A percentile compares a stretch with the other conserved stretches of the same genome.
These are phyloP conservation scores for Carcina quercana DNA, from an alignment of 2,888 invertebrate species.

Conservation along the genomic window DNA sequence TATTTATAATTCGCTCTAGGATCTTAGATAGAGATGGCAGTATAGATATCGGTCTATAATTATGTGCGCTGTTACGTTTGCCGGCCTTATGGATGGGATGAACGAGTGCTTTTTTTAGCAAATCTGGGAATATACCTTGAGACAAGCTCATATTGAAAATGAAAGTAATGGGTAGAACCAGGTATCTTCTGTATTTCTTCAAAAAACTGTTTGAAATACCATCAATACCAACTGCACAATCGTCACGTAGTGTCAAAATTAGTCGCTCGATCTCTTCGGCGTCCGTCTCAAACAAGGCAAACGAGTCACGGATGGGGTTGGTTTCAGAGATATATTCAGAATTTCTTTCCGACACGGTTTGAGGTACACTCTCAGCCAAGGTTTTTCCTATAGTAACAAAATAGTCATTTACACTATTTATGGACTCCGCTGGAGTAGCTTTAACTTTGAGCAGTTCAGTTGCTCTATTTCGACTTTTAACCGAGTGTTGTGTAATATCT, in stretches of 20 bases:
- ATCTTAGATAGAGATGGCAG: background rate
- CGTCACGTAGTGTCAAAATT: background rate
- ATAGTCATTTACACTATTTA: too few relatives aligned
- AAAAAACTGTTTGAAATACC: background rate
- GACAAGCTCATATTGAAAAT: background rate
- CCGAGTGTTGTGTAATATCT: too few relatives aligned
- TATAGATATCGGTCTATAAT: slow-evolving; percentile 1
- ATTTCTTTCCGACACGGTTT: too few relatives aligned
- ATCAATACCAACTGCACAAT: background rate
- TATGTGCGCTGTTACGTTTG: background rate
- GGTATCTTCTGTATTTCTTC: background rate
- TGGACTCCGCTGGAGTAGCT: too few relatives aligned
- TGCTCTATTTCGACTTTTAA: too few relatives aligned
- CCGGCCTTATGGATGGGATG: background rate
- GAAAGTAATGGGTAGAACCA: background rate
- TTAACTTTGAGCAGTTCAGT: too few relatives aligned
- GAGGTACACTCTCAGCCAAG: too few relatives aligned
- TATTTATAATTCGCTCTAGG: background rate
- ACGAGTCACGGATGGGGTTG: too few relatives aligned
- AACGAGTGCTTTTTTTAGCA: background rate
- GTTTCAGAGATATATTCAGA: too few relatives aligned
- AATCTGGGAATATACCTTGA: background rate
- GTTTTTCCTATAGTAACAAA: too few relatives aligned
- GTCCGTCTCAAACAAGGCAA: too few relatives aligned
- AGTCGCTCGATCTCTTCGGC: background rate